Evolutionary conservation across 35 echinoderm and acorn worm genomes (phyloP).

Genomic region (Holothuria glaberrima): DNA sequence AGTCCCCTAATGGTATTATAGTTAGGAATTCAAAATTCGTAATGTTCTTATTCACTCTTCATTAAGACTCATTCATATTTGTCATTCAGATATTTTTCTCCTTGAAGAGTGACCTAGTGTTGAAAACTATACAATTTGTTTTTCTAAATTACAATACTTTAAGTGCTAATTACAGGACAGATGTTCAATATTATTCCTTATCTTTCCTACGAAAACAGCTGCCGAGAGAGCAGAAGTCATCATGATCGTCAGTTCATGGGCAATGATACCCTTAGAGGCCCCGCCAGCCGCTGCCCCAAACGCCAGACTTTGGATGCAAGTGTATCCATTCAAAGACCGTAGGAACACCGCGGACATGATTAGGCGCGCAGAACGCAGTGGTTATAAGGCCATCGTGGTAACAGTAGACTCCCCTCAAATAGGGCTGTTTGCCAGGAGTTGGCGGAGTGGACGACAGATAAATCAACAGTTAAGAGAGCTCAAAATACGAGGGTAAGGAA

Average conservation of each 20-base stretch:
- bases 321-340: conserved; percentile 58
- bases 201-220: background rate
- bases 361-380: conserved; percentile 50
- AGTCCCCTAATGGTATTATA: too few species aligned
- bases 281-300: conserved; percentile 30
- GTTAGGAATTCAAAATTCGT: too few species aligned
- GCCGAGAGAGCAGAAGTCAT: conserved; percentile 11
- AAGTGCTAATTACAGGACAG: too few species aligned
- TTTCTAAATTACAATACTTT: too few species aligned
- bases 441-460: background rate
- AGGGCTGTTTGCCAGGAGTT: conserved; percentile 18
- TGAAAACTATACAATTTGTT: too few species aligned
- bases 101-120: too few species aligned
- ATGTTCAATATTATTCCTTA: too few species aligned
- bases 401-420: conserved; percentile 76
- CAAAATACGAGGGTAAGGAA: background rate
- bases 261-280: conserved; percentile 6
- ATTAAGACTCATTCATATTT: too few species aligned
- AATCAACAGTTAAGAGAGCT: background rate
- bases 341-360: conserved; percentile 41
- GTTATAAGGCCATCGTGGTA: conserved; percentile 76
- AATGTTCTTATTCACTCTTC: too few species aligned
- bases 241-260: conserved; percentile 36
- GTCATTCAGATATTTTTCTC: too few species aligned
- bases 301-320: conserved; percentile 68